A percentile compares a stretch with the other conserved stretches of the same genome.
Evolutionary conservation across 2,797 vertebrate species (phyloP).

Genomic region (Mormyrus proboscirostris): DNA sequence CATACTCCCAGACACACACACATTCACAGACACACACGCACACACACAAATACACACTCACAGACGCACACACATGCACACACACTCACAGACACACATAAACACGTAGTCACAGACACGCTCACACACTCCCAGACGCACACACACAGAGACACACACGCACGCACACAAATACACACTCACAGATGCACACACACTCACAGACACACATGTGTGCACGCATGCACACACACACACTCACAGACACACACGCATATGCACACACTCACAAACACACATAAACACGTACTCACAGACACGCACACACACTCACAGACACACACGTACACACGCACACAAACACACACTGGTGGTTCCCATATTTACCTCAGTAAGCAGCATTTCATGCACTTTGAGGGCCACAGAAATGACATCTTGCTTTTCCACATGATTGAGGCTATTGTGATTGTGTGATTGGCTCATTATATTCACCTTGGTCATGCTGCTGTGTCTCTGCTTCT

Average conservation of each 20-base stretch:
- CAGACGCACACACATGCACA: too few relatives aligned
- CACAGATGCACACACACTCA: too few relatives aligned
- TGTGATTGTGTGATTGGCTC: constrained; percentile 5
- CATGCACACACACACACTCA: too few relatives aligned
- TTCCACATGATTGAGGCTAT: constrained; percentile 15
- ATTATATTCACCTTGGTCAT: not conserved
- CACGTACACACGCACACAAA: not conserved
- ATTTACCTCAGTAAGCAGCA: not conserved
- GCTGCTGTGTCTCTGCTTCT: not conserved
- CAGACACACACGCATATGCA: too few relatives aligned
- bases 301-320: not conserved
- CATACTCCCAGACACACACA: too few relatives aligned
- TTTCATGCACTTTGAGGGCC: not conserved
- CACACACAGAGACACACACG: too few relatives aligned
- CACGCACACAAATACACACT: too few relatives aligned
- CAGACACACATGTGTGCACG: too few relatives aligned
- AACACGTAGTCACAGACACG: too few relatives aligned
- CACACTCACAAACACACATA: not conserved
- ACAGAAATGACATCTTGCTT: constrained; percentile 4
- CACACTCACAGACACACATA: too few relatives aligned
- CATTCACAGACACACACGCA: not conserved
- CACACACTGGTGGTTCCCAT: not conserved
- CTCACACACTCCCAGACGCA: too few relatives aligned
- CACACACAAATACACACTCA: too few relatives aligned
- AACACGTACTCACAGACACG: not conserved